Evolutionary conservation across 1,140 invertebrate genomes (phyloP).

Genomic region (Danaus melanippus): DNA sequence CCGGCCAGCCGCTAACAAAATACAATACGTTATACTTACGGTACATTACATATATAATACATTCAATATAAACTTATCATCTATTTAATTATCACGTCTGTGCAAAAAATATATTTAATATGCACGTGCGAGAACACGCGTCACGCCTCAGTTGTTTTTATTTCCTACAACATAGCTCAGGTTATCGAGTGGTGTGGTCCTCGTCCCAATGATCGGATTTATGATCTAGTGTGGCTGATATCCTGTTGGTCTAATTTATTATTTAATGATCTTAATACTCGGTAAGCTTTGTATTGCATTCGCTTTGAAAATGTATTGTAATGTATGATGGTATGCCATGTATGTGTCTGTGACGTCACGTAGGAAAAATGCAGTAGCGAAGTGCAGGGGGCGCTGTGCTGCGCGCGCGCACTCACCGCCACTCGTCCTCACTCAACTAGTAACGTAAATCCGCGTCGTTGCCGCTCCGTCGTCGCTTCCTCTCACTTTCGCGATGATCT

Average conservation of each 20-base stretch:
- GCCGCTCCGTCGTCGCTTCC: slow-evolving; percentile 55
- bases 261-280: no score
- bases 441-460: slow-evolving; percentile 60
- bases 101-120: neutral
- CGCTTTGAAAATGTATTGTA: no score
- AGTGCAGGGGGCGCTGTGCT: slow-evolving; percentile 42
- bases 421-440: slow-evolving; percentile 46
- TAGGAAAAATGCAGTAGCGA: slow-evolving; percentile 59
- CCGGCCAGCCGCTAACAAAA: no score
- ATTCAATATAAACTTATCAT: slow-evolving; percentile 13
- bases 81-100: slow-evolving; percentile 9
- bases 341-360: slow-evolving; percentile 46
- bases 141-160: slow-evolving; percentile 7
- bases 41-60: slow-evolving; percentile 2
- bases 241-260: no score
- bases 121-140: slow-evolving; percentile 6
- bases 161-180: no score
- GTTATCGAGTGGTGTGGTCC: no score
- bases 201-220: no score
- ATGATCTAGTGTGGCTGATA: no score
- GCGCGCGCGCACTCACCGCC: slow-evolving; percentile 49
- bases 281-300: no score
- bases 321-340: no score
- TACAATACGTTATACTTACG: no score
- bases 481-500: slow-evolving; percentile 63